Percentiles rank a stretch among this genome's conserved stretches.
Conservation (phyloP, 1,140 invertebrate species). For the Tetramorium alpestre region DNA sequence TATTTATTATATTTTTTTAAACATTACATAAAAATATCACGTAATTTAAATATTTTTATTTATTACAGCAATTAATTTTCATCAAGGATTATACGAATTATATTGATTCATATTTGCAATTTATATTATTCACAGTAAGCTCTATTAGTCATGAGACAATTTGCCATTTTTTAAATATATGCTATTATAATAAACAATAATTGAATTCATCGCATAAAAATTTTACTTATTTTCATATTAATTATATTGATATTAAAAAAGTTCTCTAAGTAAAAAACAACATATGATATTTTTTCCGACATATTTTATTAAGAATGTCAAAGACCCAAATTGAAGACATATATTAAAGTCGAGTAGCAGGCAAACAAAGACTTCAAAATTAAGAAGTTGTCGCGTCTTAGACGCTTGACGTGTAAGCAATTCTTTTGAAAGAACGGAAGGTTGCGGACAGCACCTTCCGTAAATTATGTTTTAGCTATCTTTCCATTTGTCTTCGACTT, state of each 20-base stretch:
- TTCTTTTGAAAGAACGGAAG: conserved; percentile 47
- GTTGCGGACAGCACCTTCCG: not conserved
- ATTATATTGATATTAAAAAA: not conserved
- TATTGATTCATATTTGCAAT: conserved; percentile 1
- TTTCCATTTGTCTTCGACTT: conserved; percentile 6
- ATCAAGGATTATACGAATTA: not conserved
- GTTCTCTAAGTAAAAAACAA: not conserved
- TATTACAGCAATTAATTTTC: not conserved
- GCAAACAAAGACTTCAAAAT: conserved; percentile 39
- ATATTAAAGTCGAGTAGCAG: conserved; percentile 20
- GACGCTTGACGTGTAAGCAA: not conserved
- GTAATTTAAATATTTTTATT: not conserved
- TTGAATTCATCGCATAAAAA: not conserved
- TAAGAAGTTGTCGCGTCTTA: conserved; percentile 39
- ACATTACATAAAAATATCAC: not conserved
- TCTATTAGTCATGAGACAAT: not conserved
- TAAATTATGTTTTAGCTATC: conserved; percentile 46
- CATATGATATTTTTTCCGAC: not conserved
- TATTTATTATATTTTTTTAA: not conserved
- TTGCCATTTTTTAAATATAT: not conserved
- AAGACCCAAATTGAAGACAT: not conserved
- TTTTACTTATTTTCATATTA: not conserved
- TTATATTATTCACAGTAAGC: not conserved
- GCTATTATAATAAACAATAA: not conserved
- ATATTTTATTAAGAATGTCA: not conserved